phyloP scores from a whole-genome alignment of 2,797 vertebrate species.

The Gambelia wislizenii region DNA sequence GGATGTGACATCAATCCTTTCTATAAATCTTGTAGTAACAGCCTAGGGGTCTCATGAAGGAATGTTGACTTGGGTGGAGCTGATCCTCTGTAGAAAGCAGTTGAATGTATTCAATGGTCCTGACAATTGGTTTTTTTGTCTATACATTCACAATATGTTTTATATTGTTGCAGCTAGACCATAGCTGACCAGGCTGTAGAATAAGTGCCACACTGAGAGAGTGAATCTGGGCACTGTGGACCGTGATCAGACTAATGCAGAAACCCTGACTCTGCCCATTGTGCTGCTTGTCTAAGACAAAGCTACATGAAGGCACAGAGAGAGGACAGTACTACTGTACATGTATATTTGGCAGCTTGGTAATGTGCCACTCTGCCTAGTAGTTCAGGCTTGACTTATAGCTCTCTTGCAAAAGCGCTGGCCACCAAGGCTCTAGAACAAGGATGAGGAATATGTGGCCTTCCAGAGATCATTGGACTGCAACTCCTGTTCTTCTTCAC shows the following conservation, averaged over 20 bases:
- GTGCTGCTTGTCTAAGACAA: background rate
- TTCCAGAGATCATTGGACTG: too few relatives aligned
- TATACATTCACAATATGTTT: background rate
- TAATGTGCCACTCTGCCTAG: background rate
- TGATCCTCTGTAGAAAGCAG: too few relatives aligned
- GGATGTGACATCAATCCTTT: too few relatives aligned
- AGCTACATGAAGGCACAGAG: background rate
- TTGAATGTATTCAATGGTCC: too few relatives aligned
- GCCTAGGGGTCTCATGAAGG: too few relatives aligned
- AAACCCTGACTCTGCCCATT: background rate
- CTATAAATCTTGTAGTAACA: too few relatives aligned
- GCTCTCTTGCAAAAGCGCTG: background rate
- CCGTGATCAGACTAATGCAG: too few relatives aligned
- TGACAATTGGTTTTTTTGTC: background rate
- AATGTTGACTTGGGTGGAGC: too few relatives aligned
- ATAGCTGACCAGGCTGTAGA: background rate
- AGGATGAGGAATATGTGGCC: too few relatives aligned
- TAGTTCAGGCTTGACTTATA: background rate
- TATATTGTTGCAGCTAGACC: constrained; percentile 16
- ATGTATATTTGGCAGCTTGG: background rate
- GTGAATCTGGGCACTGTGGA: too few relatives aligned
- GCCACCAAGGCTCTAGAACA: background rate
- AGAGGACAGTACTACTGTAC: background rate
- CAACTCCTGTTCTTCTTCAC: too few relatives aligned
- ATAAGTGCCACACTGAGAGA: background rate